These are phyloP conservation scores for Valencia hispanica DNA, from an alignment of 2,797 vertebrate species.

Conservation along the genomic window DNA sequence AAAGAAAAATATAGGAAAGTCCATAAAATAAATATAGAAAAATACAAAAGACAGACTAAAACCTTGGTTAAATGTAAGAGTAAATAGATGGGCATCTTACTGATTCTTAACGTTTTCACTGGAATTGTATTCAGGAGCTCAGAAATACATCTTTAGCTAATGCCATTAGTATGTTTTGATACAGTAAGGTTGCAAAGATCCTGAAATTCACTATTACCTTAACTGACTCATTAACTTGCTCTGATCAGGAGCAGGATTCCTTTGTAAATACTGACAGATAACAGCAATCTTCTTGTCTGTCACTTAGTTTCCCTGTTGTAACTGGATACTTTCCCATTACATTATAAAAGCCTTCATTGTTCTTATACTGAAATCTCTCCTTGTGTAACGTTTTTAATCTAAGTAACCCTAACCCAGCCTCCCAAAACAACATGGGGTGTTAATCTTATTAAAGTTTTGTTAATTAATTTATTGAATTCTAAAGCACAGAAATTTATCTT, in stretches of 20 bases:
- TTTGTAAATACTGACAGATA: background rate
- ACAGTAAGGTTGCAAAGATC: background rate
- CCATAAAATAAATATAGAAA: background rate
- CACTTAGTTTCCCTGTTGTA: background rate
- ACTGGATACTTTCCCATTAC: constrained; percentile 31
- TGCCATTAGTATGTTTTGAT: background rate
- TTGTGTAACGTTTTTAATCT: constrained; percentile 36
- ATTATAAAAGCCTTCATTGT: constrained; percentile 50
- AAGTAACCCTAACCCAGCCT: constrained; percentile 26
- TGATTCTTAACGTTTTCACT: background rate
- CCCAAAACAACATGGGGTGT: constrained; percentile 23
- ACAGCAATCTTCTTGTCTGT: background rate
- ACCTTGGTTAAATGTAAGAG: background rate
- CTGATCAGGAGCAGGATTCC: background rate
- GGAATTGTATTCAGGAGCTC: background rate
- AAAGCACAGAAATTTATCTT: constrained; percentile 49
- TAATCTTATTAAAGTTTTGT: constrained; percentile 26
- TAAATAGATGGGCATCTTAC: background rate
- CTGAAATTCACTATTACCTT: background rate
- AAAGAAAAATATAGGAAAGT: background rate
- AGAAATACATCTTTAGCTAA: background rate
- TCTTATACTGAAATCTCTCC: constrained; percentile 46
- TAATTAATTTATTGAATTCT: constrained; percentile 32
- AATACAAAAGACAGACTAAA: background rate
- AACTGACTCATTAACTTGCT: background rate